A percentile compares a stretch with the other conserved stretches of the same genome.
These are phyloP conservation scores for Sebastolobus alascanus DNA, from an alignment of 2,797 vertebrate species.

Conservation along the genomic window DNA sequence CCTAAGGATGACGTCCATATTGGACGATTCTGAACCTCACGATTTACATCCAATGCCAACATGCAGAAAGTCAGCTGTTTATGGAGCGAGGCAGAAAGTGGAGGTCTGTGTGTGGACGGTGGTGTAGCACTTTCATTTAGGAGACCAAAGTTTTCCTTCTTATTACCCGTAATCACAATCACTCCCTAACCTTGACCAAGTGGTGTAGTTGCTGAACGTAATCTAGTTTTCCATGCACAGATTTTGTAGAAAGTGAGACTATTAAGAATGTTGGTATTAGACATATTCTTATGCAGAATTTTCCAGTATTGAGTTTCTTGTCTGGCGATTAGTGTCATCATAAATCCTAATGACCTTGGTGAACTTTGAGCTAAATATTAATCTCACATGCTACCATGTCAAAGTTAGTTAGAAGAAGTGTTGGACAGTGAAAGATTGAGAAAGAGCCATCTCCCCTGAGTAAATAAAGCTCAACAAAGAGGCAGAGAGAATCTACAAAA, in stretches of 20 bases:
- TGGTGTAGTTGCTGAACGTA: not conserved
- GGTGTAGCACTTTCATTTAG: not conserved
- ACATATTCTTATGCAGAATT: not conserved
- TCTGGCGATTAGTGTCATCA: not conserved
- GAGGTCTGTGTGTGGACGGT: not conserved
- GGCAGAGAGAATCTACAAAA: slow-evolving; percentile 15
- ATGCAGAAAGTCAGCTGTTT: not conserved
- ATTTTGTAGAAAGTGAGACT: not conserved
- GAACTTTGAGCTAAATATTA: slow-evolving; percentile 3
- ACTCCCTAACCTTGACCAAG: not conserved
- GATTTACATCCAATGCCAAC: not conserved
- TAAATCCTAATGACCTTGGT: not conserved
- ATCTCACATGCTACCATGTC: not conserved
- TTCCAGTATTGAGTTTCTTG: not conserved
- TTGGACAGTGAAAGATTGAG: not conserved
- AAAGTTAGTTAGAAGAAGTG: not conserved
- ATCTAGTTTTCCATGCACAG: not conserved
- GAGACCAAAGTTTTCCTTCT: not conserved
- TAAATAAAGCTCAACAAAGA: slow-evolving; percentile 22
- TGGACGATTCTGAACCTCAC: not conserved
- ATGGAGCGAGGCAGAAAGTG: not conserved
- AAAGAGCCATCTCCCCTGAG: not conserved
- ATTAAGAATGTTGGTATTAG: not conserved
- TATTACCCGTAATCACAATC: not conserved
- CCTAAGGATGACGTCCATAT: not conserved